A percentile compares a stretch with the other conserved stretches of the same genome.
Conservation (phyloP, 1,140 invertebrate genomes). For the Drosophila trapezifrons region DNA sequence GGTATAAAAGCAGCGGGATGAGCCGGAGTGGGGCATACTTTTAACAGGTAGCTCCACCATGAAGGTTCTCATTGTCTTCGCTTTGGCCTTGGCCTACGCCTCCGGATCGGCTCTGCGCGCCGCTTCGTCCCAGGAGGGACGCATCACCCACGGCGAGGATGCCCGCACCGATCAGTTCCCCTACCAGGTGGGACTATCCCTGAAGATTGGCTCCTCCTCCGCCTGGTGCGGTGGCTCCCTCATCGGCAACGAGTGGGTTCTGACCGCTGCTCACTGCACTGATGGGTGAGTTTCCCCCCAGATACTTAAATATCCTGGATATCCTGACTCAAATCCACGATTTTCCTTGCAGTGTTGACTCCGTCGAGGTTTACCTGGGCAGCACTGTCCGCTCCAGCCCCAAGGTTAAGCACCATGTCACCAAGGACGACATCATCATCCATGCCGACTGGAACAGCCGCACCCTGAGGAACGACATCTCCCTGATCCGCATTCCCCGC, state of each 20-base stretch:
- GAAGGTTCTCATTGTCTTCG: slow-evolving; percentile 76
- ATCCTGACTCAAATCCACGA: neutral
- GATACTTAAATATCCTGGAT: neutral
- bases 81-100: slow-evolving; percentile 68
- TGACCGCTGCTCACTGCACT: slow-evolving; percentile 87
- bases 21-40: slow-evolving; percentile 31
- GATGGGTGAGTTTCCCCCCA: slow-evolving; percentile 65
- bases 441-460: slow-evolving; percentile 84
- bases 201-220: slow-evolving; percentile 59
- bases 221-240: slow-evolving; percentile 86
- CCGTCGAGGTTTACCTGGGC: slow-evolving; percentile 63
- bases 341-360: slow-evolving; percentile 42
- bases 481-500: slow-evolving; percentile 84
- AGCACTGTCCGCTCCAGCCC: slow-evolving; percentile 52
- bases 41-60: slow-evolving; percentile 52
- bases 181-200: slow-evolving; percentile 79
- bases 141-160: slow-evolving; percentile 80
- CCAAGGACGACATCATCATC: slow-evolving; percentile 65
- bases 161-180: slow-evolving; percentile 78
- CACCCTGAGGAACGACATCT: slow-evolving; percentile 85
- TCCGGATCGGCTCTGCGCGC: slow-evolving; percentile 56
- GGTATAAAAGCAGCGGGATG: slow-evolving; percentile 44
- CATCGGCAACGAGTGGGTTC: slow-evolving; percentile 85
- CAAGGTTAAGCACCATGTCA: slow-evolving; percentile 68
- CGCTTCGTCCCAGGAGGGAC: slow-evolving; percentile 22